Conservation (phyloP, 2,888 invertebrate genomes). For the Cheilosia variabilis region DNA sequence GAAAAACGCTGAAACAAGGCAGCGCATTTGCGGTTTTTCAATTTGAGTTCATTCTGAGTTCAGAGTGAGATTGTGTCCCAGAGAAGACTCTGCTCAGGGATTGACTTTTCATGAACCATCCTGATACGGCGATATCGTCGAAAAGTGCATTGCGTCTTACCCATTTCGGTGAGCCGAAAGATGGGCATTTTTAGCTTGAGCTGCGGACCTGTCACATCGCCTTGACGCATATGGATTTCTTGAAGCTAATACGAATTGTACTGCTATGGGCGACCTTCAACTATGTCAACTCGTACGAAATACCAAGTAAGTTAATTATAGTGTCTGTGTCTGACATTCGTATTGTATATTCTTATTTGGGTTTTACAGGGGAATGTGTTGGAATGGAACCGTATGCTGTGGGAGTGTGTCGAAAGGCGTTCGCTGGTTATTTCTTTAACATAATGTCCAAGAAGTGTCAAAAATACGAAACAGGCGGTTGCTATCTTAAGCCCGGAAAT, state of each 20-base stretch:
- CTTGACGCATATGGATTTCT: conserved; percentile 30
- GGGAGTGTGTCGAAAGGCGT: conserved; percentile 51
- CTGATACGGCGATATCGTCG: conserved; percentile 29
- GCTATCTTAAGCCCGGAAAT: conserved; percentile 49
- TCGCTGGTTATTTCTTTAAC: conserved; percentile 52
- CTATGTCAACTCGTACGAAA: conserved; percentile 35
- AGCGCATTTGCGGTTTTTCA: conserved; percentile 2
- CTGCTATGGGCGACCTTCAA: conserved; percentile 6
- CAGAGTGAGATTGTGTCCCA: conserved; percentile 37
- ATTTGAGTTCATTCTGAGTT: conserved; percentile 56
- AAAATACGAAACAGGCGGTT: conserved; percentile 52
- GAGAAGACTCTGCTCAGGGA: not conserved
- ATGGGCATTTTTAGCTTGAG: conserved; percentile 25
- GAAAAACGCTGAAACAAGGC: conserved; percentile 6
- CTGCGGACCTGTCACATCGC: conserved; percentile 21
- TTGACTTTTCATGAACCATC: conserved; percentile 30
- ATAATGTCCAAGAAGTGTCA: conserved; percentile 45
- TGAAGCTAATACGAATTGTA: conserved; percentile 16
- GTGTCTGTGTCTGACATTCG: not conserved
- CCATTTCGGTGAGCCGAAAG: not conserved
- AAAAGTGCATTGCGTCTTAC: not conserved
- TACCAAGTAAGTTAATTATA: conserved; percentile 46
- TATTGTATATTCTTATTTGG: not conserved
- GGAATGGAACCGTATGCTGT: conserved; percentile 50
- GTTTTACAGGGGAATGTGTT: conserved; percentile 43